A percentile compares a stretch with the other conserved stretches of the same genome.
Evolutionary conservation across 2,113 vertebrate species (phyloP).

Genomic region (Oostethus manadensis): DNA sequence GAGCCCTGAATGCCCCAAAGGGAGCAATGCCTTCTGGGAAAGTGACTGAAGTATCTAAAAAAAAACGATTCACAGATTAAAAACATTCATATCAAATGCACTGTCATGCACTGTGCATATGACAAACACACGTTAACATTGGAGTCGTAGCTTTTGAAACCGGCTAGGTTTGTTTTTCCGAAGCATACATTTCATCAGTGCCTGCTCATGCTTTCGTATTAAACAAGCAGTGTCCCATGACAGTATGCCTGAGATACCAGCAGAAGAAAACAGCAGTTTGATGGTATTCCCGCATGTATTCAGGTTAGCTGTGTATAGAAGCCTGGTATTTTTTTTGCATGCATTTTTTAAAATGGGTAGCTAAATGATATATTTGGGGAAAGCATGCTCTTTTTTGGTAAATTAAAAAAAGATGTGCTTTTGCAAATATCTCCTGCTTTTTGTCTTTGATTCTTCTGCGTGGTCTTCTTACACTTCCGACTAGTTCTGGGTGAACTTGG

Average conservation of each 20-base stretch:
- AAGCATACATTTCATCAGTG: constrained; percentile 13
- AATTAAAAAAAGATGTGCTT: background rate
- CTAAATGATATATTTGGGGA: background rate
- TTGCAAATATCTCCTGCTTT: no score
- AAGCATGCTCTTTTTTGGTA: background rate
- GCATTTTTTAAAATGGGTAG: background rate
- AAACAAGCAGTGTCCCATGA: constrained; percentile 21
- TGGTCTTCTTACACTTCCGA: no score
- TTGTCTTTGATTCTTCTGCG: no score
- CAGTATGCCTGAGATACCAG: constrained; percentile 14
- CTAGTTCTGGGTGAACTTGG: no score
- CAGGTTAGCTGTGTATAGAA: background rate
- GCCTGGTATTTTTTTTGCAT: background rate
- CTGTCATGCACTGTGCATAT: constrained; percentile 1
- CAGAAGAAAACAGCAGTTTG: background rate
- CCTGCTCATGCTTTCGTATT: constrained; percentile 9
- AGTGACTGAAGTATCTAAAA: constrained; percentile 11
- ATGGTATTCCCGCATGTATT: background rate
- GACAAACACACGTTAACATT: background rate
- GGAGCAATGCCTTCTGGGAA: constrained; percentile 21
- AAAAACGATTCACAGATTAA: constrained; percentile 20
- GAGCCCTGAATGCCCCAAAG: constrained; percentile 10
- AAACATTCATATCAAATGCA: constrained; percentile 35
- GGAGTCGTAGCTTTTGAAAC: constrained; percentile 26
- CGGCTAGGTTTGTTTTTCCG: constrained; percentile 26